phyloP scores from a whole-genome alignment of 2,797 vertebrate species.

The Oryzias dopingdopingensis region DNA sequence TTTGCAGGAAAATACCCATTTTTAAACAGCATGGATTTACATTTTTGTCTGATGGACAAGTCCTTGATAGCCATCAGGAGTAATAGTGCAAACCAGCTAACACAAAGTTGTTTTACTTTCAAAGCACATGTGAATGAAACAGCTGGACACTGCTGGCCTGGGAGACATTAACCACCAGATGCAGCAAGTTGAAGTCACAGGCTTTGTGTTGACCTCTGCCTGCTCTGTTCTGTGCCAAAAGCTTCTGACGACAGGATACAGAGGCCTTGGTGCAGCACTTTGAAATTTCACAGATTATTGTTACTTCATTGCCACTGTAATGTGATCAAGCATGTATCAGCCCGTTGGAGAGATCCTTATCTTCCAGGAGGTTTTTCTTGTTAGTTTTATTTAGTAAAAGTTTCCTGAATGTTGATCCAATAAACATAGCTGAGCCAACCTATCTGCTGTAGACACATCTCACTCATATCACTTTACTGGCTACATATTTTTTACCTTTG shows the following conservation, averaged over 20 bases:
- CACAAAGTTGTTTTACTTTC: conserved; percentile 50
- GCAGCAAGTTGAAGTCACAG: conserved; percentile 49
- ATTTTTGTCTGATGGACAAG: conserved; percentile 43
- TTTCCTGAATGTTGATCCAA: conserved; percentile 76
- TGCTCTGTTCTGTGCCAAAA: conserved; percentile 46
- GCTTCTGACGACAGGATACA: conserved; percentile 59
- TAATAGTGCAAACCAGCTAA: conserved; percentile 39
- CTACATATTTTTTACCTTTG: conserved; percentile 18
- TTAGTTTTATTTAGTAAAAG: conserved; percentile 51
- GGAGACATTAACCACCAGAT: conserved; percentile 56
- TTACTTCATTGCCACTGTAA: conserved; percentile 73
- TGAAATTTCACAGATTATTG: conserved; percentile 70
- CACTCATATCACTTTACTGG: conserved; percentile 20
- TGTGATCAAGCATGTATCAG: conserved; percentile 67
- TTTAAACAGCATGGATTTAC: conserved; percentile 34
- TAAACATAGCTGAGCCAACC: conserved; percentile 32
- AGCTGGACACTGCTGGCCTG: conserved; percentile 63
- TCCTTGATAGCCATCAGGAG: conserved; percentile 60
- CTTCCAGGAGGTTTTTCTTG: conserved; percentile 43
- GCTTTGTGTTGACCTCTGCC: conserved; percentile 54
- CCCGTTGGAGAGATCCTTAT: conserved; percentile 66
- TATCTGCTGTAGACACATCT: conserved; percentile 47
- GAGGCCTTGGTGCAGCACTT: conserved; percentile 49
- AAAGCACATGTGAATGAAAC: conserved; percentile 60
- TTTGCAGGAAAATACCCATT: not conserved